Percentiles rank a stretch among this genome's conserved stretches.
Evolutionary conservation across 1,140 invertebrate species (phyloP).

Genomic region (Eueides isabella): DNA sequence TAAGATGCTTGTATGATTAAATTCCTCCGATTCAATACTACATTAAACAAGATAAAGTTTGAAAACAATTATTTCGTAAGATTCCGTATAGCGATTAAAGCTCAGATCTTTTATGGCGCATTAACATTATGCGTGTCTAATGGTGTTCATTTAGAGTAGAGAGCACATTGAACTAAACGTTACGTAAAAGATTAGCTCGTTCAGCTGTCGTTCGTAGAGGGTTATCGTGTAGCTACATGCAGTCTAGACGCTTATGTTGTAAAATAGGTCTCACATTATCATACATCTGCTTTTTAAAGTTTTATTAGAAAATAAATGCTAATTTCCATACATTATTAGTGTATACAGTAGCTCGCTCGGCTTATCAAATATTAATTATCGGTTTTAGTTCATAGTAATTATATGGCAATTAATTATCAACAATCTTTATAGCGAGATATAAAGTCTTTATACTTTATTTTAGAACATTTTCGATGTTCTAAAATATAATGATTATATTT

Average conservation of each 20-base stretch:
- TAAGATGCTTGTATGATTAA: slow-evolving; percentile 34
- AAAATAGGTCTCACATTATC: slow-evolving; percentile 6
- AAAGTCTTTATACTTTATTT: neutral
- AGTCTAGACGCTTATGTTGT: slow-evolving; percentile 23
- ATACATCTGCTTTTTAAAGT: neutral
- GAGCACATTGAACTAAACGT: slow-evolving; percentile 5
- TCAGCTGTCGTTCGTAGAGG: slow-evolving; percentile 18
- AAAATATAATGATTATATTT: no score
- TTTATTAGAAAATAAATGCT: neutral
- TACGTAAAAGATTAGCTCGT: slow-evolving; percentile 12
- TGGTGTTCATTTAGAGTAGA: slow-evolving; percentile 17
- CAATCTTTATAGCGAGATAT: neutral
- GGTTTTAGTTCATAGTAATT: neutral
- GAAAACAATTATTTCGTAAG: slow-evolving; percentile 14
- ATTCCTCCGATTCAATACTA: slow-evolving; percentile 24
- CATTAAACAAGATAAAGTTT: slow-evolving; percentile 8
- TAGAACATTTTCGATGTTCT: no score
- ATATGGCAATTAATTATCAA: neutral
- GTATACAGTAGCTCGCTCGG: neutral
- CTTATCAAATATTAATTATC: neutral
- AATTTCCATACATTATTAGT: neutral
- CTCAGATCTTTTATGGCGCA: slow-evolving; percentile 16
- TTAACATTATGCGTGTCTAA: slow-evolving; percentile 27
- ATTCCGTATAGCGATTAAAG: slow-evolving; percentile 1
- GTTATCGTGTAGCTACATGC: slow-evolving; percentile 13